A percentile compares a stretch with the other conserved stretches of the same genome.
These are phyloP conservation scores for Mormoops blainvillei DNA, from an alignment of 2,113 vertebrate species.

Conservation along the genomic window DNA sequence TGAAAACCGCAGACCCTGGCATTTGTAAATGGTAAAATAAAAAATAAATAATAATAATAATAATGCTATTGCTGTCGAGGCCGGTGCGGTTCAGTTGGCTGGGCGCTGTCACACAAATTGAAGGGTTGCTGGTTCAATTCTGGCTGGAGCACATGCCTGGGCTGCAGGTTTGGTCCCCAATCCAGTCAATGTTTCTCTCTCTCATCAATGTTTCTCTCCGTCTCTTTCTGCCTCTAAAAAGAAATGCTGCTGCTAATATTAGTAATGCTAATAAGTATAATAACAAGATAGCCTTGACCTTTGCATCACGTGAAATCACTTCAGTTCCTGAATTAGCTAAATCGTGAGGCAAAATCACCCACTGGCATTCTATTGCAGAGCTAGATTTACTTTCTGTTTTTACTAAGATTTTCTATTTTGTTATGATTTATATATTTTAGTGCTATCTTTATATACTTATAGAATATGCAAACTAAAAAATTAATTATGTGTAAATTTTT, in stretches of 20 bases:
- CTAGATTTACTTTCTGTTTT: background rate
- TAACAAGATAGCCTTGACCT: background rate
- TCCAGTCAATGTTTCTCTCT: no score
- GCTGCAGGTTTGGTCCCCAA: no score
- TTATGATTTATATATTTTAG: background rate
- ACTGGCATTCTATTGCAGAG: background rate
- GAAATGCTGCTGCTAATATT: background rate
- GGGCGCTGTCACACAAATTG: no score
- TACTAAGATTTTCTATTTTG: background rate
- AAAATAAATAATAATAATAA: no score
- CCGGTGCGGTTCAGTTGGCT: no score
- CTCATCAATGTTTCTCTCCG: no score
- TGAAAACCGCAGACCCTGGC: background rate
- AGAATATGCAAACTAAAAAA: background rate
- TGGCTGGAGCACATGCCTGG: no score
- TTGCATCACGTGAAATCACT: background rate
- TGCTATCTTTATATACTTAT: background rate
- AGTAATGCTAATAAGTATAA: background rate
- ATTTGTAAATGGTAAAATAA: background rate
- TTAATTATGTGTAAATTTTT: background rate
- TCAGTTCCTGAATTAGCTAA: background rate
- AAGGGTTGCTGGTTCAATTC: no score
- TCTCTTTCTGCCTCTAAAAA: background rate
- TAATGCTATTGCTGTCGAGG: no score
- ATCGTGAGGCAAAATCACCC: background rate